A percentile compares a stretch with the other conserved stretches of the same genome.
Conservation (phyloP, 2,797 vertebrate genomes). For the Acanthornis magna region DNA sequence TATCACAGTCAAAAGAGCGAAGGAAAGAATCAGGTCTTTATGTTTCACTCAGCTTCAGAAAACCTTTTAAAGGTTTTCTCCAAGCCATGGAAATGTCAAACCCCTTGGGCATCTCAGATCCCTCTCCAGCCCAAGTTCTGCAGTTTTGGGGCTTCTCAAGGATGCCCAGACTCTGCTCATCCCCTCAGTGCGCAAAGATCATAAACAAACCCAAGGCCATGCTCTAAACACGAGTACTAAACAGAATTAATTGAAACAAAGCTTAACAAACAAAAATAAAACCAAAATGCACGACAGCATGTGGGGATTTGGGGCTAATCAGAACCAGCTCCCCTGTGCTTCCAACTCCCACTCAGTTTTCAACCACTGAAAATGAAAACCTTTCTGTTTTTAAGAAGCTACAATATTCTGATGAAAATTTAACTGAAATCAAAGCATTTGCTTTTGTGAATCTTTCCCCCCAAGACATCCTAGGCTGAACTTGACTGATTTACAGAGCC, state of each 20-base stretch:
- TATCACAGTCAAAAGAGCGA: not conserved
- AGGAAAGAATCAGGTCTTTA: not conserved
- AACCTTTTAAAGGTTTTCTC: not conserved
- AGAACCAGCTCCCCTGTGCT: conserved; percentile 38
- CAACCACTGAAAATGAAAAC: conserved; percentile 40
- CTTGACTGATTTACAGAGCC: not conserved
- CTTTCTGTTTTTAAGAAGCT: not conserved
- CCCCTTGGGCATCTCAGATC: not conserved
- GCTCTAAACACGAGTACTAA: not conserved
- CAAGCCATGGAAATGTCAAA: not conserved
- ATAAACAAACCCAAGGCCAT: not conserved
- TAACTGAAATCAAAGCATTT: not conserved
- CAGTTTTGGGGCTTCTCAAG: not conserved
- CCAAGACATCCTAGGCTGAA: not conserved
- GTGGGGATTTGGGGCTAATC: conserved; percentile 29
- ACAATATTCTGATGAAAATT: not conserved
- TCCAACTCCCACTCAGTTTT: conserved; percentile 43
- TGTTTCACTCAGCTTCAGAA: not conserved
- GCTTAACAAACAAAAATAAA: conserved; percentile 33
- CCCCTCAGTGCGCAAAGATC: accelerated
- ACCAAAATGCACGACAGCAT: not conserved
- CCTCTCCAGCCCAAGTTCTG: not conserved
- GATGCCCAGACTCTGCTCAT: not conserved
- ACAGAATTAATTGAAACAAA: not conserved
- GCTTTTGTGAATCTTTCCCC: not conserved